A percentile compares a stretch with the other conserved stretches of the same genome.
Conservation (phyloP, 2,888 invertebrate genomes). For the Platycheirus albimanus region DNA sequence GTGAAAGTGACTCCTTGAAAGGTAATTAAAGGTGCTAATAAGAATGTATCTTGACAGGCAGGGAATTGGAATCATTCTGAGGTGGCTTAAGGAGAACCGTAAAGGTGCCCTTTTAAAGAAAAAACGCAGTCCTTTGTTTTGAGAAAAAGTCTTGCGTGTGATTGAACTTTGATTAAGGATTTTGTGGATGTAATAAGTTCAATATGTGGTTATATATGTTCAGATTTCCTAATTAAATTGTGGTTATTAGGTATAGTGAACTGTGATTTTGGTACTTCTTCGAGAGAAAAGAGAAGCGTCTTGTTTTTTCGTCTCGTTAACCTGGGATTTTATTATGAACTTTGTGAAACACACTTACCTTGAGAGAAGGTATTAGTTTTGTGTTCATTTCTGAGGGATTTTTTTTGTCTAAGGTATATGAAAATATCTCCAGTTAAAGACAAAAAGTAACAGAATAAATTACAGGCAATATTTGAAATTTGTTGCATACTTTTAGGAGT, state of each 20-base stretch:
- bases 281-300: not conserved
- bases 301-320: too few species aligned
- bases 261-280: not conserved
- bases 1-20: constrained; percentile 72
- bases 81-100: not conserved
- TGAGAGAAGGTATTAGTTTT: too few species aligned
- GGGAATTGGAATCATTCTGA: constrained; percentile 23
- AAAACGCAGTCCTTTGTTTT: constrained; percentile 45
- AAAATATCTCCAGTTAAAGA: too few species aligned
- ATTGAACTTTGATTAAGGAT: constrained; percentile 58
- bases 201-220: constrained; percentile 52
- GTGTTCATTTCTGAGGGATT: too few species aligned
- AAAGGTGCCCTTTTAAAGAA: not conserved
- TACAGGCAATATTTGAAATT: too few species aligned
- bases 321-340: too few species aligned
- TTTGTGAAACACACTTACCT: too few species aligned
- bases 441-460: too few species aligned
- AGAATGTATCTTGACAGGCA: constrained; percentile 51
- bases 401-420: too few species aligned
- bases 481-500: too few species aligned
- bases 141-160: constrained; percentile 36
- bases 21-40: constrained; percentile 73
- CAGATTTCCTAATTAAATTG: constrained; percentile 27
- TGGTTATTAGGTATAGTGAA: not conserved
- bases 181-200: constrained; percentile 5